Conservation (phyloP, 1,140 invertebrate genomes). For the Delia radicum region DNA sequence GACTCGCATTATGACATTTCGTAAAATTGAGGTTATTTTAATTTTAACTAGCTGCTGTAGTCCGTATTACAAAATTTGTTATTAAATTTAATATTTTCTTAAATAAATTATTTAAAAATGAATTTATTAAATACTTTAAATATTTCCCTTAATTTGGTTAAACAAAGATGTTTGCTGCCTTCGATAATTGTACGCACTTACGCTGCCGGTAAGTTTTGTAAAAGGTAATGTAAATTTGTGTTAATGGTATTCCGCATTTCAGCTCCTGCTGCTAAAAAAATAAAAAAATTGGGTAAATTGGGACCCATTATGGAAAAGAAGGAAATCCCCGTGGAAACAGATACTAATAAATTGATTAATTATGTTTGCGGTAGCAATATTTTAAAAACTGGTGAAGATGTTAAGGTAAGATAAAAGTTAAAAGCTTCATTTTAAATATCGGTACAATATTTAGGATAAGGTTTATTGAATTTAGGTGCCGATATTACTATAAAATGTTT, state of each 20-base stretch:
- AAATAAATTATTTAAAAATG: constrained; percentile 10
- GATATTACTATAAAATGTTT: too few species aligned
- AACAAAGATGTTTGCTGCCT: neutral
- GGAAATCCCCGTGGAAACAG: constrained; percentile 81
- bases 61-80: neutral
- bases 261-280: constrained; percentile 50
- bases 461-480: too few species aligned
- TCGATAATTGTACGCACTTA: neutral
- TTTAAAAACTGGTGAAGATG: constrained; percentile 74
- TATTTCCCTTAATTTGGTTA: neutral
- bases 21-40: neutral
- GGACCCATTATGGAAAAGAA: constrained; percentile 68
- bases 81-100: neutral
- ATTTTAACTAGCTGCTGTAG: neutral
- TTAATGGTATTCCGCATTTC: neutral
- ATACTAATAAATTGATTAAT: constrained; percentile 74
- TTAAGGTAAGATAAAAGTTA: constrained; percentile 67
- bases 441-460: too few species aligned
- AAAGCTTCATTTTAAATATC: too few species aligned
- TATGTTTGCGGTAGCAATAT: constrained; percentile 88
- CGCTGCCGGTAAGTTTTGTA: neutral
- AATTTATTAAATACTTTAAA: constrained; percentile 5
- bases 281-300: constrained; percentile 64
- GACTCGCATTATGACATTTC: constrained; percentile 6
- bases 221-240: neutral